Base-by-base conservation (phyloP, 64 coral and sea anemone genomes). In the Montipora efflorescens region DNA sequence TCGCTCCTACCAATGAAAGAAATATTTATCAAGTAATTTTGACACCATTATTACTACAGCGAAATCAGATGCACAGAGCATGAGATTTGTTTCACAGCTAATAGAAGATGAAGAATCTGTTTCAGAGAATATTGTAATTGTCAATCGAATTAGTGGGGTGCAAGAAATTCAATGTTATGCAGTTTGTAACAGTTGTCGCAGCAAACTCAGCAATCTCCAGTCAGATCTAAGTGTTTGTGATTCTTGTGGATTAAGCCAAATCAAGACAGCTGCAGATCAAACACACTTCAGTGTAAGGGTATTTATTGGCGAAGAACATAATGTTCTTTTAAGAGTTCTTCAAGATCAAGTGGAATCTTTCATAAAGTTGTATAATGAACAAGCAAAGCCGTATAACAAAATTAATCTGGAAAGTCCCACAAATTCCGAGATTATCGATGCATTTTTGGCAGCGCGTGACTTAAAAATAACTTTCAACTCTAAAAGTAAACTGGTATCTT, bases 321-420 rank as follows among this genome's bases (percentile, higher is more conserved):
- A 75, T 5, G 21, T 75, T 36, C 72, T 25, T 75, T 22, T 75
- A 6, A 75, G 72, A 20, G 21, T 75, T 25, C 72, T 75, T 25
- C 19, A 46, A 75, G 72, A 75, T 25, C 72, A 75, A 9, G 72
- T 75, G 4, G 72, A 75, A 44, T 75, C 72, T 25, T 75, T 75
- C 9, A 25, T 75, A 25, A 75, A 75, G 72, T 75, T 75, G 72
- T 75, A 75, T 75, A 75, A 75, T 75, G 72, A 75, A 75, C 19
- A 75, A 25, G 72, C 72, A 44, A 20, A 75, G 20, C 22, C 72
- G 72, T 75, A 36, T 75, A 75, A 75, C 72, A 75, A 75, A 75
- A 3, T 75, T 25, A 75, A 75, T 25, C 18, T 44, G 7, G 72
- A 75, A 75, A 36, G n/a, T 75, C 5, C 23, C 72, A 75, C 72